These are phyloP conservation scores for Cremastobaeus sp. DNA, from an alignment of 2,888 invertebrate genomes.

Conservation along the genomic window DNA sequence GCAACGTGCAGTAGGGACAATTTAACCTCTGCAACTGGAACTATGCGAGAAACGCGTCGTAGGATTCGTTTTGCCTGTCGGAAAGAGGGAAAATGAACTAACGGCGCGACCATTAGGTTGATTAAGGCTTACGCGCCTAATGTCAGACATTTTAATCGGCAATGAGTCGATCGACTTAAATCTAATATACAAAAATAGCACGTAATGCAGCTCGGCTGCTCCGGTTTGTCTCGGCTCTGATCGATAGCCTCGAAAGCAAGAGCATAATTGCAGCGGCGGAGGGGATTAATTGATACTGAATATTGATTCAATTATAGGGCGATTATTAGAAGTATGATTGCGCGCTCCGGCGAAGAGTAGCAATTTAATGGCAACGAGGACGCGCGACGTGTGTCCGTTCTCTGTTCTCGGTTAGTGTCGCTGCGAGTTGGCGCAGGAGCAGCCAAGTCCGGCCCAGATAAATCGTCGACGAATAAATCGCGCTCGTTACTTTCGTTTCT, in stretches of 20 bases:
- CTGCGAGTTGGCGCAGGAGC: background rate
- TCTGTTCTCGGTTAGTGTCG: background rate
- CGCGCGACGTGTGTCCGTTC: constrained; percentile 1
- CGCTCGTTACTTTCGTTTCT: constrained; percentile 70
- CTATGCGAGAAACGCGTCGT: too few relatives aligned
- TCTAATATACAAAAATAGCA: constrained; percentile 18
- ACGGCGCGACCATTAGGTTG: background rate
- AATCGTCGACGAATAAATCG: constrained; percentile 66
- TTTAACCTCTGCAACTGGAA: too few relatives aligned
- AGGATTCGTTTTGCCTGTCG: too few relatives aligned
- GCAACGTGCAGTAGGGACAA: too few relatives aligned
- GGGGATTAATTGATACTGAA: constrained; percentile 58
- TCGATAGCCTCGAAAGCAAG: constrained; percentile 23
- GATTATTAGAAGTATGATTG: constrained; percentile 72
- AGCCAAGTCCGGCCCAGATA: constrained; percentile 54
- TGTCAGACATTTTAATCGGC: constrained; percentile 26
- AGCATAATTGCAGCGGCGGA: constrained; percentile 67
- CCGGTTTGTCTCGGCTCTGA: constrained; percentile 39
- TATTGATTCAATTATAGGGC: constrained; percentile 75
- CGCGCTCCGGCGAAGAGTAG: constrained; percentile 59
- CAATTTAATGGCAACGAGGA: constrained; percentile 65
- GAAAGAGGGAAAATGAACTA: background rate
- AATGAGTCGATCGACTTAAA: constrained; percentile 29
- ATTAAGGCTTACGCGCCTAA: constrained; percentile 17
- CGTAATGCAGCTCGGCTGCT: constrained; percentile 12